phyloP scores from a whole-genome alignment of 2,113 vertebrate species.

The Panthera leo region DNA sequence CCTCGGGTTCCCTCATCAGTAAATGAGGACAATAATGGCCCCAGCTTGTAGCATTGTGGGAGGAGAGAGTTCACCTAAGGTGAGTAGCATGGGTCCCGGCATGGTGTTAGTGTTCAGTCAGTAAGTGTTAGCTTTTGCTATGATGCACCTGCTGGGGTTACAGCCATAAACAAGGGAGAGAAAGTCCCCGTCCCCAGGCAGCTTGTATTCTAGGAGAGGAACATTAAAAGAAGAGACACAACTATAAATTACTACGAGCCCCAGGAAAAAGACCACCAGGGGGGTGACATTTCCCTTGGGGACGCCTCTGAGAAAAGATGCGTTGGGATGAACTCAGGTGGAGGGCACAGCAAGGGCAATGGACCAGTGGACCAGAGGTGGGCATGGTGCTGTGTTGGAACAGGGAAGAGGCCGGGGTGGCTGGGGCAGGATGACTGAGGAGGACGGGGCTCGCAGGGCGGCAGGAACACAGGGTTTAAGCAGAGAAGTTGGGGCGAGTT shows the following conservation, averaged over 20 bases:
- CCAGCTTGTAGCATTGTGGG: not conserved
- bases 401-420: not conserved
- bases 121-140: not conserved
- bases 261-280: not conserved
- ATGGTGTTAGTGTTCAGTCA: too few relatives aligned
- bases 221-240: not conserved
- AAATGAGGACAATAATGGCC: not conserved
- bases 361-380: not conserved
- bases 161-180: not conserved
- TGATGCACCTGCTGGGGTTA: accelerated
- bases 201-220: not conserved
- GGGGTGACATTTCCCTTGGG: not conserved
- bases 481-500: not conserved
- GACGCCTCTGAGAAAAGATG: not conserved
- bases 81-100: not conserved
- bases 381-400: not conserved
- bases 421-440: not conserved
- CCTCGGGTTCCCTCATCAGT: not conserved
- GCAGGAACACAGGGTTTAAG: not conserved
- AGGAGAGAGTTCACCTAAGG: not conserved
- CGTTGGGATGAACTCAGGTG: not conserved
- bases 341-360: accelerated
- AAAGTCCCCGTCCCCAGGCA: too few relatives aligned
- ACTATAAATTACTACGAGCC: not conserved
- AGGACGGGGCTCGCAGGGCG: accelerated